A percentile compares a stretch with the other conserved stretches of the same genome.
Conservation (phyloP, 2,797 vertebrate genomes). For the Gallinago nigripennis region DNA sequence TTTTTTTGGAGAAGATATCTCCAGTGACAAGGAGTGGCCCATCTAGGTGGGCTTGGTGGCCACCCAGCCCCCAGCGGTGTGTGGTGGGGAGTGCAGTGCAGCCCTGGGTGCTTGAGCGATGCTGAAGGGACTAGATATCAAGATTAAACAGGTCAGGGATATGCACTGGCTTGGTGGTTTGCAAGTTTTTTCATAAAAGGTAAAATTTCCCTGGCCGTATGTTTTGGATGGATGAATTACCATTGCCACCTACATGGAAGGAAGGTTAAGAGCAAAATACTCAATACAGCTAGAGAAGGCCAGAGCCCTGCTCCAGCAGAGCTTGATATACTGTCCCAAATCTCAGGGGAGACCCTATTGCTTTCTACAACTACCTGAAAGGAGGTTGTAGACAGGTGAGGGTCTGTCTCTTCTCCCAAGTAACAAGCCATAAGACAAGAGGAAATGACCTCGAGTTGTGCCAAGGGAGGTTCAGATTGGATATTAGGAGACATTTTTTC, state of each 20-base stretch:
- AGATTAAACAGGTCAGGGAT: background rate
- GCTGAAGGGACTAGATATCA: background rate
- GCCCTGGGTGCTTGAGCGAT: background rate
- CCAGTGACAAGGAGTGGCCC: background rate
- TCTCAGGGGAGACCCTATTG: background rate
- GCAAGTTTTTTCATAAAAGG: background rate
- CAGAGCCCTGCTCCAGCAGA: background rate
- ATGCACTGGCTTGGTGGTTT: background rate
- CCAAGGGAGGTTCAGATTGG: background rate
- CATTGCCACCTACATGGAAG: rapidly evolving
- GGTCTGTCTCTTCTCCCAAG: background rate
- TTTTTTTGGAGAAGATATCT: background rate
- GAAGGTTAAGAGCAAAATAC: background rate
- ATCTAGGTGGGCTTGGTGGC: rapidly evolving
- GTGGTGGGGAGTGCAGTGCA: rapidly evolving
- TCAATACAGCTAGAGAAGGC: background rate
- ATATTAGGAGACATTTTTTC: background rate
- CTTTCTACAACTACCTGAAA: background rate
- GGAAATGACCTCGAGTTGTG: background rate
- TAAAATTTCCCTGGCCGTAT: background rate
- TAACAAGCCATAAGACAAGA: background rate
- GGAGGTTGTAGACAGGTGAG: background rate
- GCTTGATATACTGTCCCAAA: background rate
- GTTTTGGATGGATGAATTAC: background rate
- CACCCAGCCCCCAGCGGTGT: rapidly evolving